A percentile compares a stretch with the other conserved stretches of the same genome.
phyloP scores from a whole-genome alignment of 2,888 invertebrate genomes.

The Tachina fera region DNA sequence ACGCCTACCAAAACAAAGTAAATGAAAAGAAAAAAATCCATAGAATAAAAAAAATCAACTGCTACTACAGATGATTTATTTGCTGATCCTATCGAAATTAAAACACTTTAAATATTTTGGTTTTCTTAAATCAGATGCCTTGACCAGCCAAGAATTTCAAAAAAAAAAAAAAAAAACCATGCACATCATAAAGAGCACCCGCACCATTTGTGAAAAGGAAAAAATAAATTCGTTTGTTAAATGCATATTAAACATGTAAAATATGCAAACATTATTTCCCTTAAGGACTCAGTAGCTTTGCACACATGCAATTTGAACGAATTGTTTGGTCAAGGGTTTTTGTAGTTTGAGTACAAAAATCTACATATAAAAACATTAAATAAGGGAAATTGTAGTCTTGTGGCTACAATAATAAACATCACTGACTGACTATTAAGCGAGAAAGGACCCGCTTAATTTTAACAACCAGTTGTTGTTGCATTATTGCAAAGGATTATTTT shows the following conservation, averaged over 20 bases:
- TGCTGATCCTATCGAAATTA: conserved; percentile 54
- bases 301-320: conserved; percentile 16
- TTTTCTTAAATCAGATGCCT: background rate
- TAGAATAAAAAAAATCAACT: background rate
- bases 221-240: background rate
- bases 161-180: background rate
- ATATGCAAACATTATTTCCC: conserved; percentile 28
- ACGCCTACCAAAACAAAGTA: background rate
- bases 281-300: conserved; percentile 44
- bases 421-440: background rate
- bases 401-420: conserved; percentile 6
- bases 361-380: conserved; percentile 3
- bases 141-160: conserved; percentile 4
- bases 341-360: conserved; percentile 1
- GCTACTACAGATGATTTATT: conserved; percentile 66
- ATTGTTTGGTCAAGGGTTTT: conserved; percentile 43
- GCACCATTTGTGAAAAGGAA: conserved; percentile 42
- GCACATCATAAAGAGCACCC: conserved; percentile 33
- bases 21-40: background rate
- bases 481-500: conserved; percentile 50
- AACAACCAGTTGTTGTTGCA: background rate
- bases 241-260: conserved; percentile 34
- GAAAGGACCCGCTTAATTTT: conserved; percentile 53
- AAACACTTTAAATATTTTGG: conserved; percentile 38
- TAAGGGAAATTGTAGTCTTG: background rate